Conservation (phyloP, 2,113 vertebrate genomes). For the Ranitomeya imitator region DNA sequence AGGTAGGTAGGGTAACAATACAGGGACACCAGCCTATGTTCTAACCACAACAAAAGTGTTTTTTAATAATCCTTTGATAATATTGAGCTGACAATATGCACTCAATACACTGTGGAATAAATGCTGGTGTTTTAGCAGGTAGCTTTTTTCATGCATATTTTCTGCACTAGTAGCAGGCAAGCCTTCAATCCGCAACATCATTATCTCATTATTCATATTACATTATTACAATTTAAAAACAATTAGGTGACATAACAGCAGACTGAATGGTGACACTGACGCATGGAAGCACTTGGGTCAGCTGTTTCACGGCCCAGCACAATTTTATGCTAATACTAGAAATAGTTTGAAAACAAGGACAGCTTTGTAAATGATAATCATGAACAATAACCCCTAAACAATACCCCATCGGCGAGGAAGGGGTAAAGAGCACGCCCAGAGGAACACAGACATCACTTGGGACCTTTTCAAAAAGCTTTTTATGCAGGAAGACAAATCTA, state of each 20-base stretch:
- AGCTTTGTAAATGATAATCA: not conserved
- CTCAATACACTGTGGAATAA: too few species aligned
- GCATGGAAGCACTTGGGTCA: not conserved
- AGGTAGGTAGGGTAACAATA: too few species aligned
- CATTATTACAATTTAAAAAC: not conserved
- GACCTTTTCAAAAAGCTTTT: slow-evolving; percentile 5
- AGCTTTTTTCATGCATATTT: not conserved
- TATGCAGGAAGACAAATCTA: not conserved
- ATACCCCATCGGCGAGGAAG: not conserved
- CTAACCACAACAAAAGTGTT: too few species aligned
- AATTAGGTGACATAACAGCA: not conserved
- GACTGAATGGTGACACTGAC: not conserved
- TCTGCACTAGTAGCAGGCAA: not conserved
- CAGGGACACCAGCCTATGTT: too few species aligned
- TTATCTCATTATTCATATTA: not conserved
- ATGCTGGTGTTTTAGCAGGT: too few species aligned
- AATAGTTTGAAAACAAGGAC: not conserved
- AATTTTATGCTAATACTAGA: not conserved
- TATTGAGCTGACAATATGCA: too few species aligned
- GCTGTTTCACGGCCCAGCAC: not conserved
- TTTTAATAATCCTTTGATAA: too few species aligned
- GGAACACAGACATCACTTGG: slow-evolving; percentile 13
- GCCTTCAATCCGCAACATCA: not conserved
- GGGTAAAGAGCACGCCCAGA: slow-evolving; percentile 4
- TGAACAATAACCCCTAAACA: not conserved